These are phyloP conservation scores for Mixornis gularis DNA, from an alignment of 2,113 vertebrate species.

Conservation along the genomic window DNA sequence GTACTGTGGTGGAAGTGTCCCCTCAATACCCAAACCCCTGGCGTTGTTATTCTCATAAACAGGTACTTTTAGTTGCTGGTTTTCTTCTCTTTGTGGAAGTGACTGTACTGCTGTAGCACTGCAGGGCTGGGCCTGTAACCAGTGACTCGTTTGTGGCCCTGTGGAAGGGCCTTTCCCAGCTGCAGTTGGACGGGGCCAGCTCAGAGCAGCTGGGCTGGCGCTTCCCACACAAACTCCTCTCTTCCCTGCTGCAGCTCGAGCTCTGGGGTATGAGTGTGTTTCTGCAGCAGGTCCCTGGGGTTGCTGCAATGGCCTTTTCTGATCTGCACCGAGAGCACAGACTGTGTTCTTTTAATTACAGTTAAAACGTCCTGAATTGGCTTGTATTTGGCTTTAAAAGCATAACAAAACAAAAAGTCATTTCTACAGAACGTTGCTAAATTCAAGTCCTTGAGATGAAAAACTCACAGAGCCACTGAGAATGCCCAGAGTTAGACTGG, in stretches of 20 bases:
- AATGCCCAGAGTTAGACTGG: neutral
- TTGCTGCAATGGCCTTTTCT: neutral
- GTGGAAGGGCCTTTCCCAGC: constrained; percentile 12
- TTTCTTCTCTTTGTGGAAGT: neutral
- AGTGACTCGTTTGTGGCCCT: neutral
- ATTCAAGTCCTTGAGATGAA: neutral
- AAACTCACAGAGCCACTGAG: neutral
- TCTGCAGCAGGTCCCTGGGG: neutral
- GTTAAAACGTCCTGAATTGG: neutral
- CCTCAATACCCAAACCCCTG: neutral
- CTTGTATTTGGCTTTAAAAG: neutral
- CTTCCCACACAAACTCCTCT: neutral
- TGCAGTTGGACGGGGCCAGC: neutral
- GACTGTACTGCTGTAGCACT: neutral
- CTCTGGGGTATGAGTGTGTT: neutral
- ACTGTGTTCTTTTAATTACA: neutral
- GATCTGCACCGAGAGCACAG: neutral
- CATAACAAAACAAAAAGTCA: neutral
- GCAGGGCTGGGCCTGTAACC: neutral
- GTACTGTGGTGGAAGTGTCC: neutral
- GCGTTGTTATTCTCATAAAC: neutral
- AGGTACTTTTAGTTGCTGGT: neutral
- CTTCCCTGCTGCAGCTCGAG: neutral
- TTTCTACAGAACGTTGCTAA: neutral
- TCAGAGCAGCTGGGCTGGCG: neutral